Evolutionary conservation across 2,888 invertebrate species (phyloP).

Genomic region (Cerastoderma edule): DNA sequence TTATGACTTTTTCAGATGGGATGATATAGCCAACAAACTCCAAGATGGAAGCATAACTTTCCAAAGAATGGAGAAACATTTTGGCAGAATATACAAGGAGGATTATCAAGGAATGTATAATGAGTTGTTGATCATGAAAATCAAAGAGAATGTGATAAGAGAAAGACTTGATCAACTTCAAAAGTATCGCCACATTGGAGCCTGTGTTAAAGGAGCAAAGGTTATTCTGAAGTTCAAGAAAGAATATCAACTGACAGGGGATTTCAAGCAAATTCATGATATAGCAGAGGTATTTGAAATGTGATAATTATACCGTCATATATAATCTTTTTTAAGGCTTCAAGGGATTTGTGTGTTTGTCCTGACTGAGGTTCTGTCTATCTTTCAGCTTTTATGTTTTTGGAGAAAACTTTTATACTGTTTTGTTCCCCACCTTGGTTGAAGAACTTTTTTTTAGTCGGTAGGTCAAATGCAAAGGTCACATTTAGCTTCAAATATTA

Average conservation of each 20-base stretch:
- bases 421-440: no score
- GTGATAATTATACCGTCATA: no score
- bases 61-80: conserved; percentile 18
- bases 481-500: no score
- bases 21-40: conserved; percentile 9
- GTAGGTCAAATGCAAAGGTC: no score
- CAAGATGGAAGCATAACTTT: conserved; percentile 30
- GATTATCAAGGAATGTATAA: conserved; percentile 15
- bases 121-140: conserved; percentile 28
- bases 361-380: no score
- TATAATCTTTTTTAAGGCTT: no score
- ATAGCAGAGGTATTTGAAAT: conserved; percentile 37
- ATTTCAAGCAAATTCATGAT: conserved; percentile 44
- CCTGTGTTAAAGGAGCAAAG: conserved; percentile 56
- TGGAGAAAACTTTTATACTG: no score
- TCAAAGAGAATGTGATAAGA: conserved; percentile 3
- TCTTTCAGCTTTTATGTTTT: no score
- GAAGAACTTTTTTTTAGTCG: no score
- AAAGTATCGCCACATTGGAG: conserved; percentile 45
- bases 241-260: conserved; percentile 50
- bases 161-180: conserved; percentile 55
- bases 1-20: conserved; percentile 25
- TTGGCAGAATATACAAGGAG: conserved; percentile 24
- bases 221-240: conserved; percentile 52
- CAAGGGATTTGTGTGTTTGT: no score